These are phyloP conservation scores for Spea multiplicata DNA, from an alignment of 2,113 vertebrate species.

Conservation along the genomic window DNA sequence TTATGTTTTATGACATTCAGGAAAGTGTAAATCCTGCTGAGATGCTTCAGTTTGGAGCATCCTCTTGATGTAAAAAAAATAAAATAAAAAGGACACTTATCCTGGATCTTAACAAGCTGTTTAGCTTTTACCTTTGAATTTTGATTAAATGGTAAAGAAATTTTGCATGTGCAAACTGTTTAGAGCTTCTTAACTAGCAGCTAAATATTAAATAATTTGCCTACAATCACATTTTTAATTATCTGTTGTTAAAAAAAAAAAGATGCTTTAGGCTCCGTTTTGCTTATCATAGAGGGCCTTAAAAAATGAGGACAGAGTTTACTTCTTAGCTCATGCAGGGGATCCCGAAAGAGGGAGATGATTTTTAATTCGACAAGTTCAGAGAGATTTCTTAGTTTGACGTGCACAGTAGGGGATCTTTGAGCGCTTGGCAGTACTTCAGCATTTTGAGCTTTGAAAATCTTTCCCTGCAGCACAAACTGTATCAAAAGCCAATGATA, in stretches of 20 bases:
- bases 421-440: conserved; percentile 83
- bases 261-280: conserved; percentile 74
- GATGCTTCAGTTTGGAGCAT: conserved; percentile 68
- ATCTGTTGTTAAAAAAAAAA: conserved; percentile 77
- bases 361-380: conserved; percentile 95
- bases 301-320: conserved; percentile 78
- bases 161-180: conserved; percentile 60
- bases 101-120: conserved; percentile 61
- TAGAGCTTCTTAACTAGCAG: conserved; percentile 63
- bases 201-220: conserved; percentile 70
- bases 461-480: conserved; percentile 86
- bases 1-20: conserved; percentile 68
- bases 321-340: conserved; percentile 81
- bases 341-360: conserved; percentile 83
- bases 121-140: conserved; percentile 64
- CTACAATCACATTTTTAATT: conserved; percentile 76
- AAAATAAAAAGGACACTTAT: conserved; percentile 51
- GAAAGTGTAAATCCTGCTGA: conserved; percentile 67
- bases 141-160: conserved; percentile 55
- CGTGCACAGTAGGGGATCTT: conserved; percentile 87
- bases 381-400: conserved; percentile 96
- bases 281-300: conserved; percentile 75
- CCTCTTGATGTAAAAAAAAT: conserved; percentile 68
- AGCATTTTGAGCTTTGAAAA: conserved; percentile 89
- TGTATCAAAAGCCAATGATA: conserved; percentile 94